Percentiles rank a stretch among this genome's conserved stretches.
Evolutionary conservation across 2,888 invertebrate genomes (phyloP).

Genomic region (Acleris cristana): DNA sequence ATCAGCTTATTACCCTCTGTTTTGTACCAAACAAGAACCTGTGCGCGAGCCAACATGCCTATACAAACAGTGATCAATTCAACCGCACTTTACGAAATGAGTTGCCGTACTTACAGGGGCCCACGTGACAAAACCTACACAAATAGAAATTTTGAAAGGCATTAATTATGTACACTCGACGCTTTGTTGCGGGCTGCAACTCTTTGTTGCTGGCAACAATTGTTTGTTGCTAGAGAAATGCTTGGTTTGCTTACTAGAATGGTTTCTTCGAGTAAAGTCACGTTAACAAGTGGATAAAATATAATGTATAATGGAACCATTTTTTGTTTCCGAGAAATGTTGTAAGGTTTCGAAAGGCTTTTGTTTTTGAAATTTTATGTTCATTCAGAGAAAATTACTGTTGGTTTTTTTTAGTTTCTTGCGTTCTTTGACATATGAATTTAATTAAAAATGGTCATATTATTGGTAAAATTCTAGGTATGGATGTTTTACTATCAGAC

Average conservation of each 20-base stretch:
- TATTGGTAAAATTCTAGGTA: too few relatives aligned
- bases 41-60: constrained; percentile 27
- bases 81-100: constrained; percentile 32
- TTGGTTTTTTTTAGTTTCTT: too few relatives aligned
- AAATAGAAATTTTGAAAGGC: constrained; percentile 30
- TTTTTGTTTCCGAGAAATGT: too few relatives aligned
- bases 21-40: constrained; percentile 11
- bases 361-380: too few relatives aligned
- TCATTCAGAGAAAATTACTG: too few relatives aligned
- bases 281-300: too few relatives aligned
- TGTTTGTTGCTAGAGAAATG: background rate
- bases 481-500: too few relatives aligned
- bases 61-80: constrained; percentile 30
- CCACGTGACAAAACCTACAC: constrained; percentile 27
- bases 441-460: too few relatives aligned
- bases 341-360: too few relatives aligned
- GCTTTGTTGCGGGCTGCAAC: background rate
- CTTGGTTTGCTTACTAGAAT: constrained; percentile 8
- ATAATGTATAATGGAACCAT: too few relatives aligned
- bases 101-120: constrained; percentile 30
- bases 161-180: constrained; percentile 20
- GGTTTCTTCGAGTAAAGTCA: too few relatives aligned
- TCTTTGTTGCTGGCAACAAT: background rate
- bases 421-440: too few relatives aligned
- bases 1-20: constrained; percentile 15